These are phyloP conservation scores for Diphyllodes magnificus DNA, from an alignment of 2,113 vertebrate genomes.

Conservation along the genomic window DNA sequence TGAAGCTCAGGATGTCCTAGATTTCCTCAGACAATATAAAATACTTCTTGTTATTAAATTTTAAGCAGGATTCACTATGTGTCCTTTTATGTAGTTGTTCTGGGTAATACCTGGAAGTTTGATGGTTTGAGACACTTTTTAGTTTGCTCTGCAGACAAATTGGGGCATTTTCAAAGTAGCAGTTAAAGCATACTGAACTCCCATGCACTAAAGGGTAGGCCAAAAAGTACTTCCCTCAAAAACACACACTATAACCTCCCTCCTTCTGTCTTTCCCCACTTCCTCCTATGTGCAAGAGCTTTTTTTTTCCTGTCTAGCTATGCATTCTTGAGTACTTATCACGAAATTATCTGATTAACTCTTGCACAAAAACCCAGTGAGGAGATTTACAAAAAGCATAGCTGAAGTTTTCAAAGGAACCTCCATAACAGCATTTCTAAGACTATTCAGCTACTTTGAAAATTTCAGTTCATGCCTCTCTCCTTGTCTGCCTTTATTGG, in stretches of 20 bases:
- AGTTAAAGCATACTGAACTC: background rate
- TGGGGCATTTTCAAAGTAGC: background rate
- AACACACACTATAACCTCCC: background rate
- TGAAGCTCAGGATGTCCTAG: background rate
- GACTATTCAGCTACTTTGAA: background rate
- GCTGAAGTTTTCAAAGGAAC: background rate
- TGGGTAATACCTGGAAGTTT: background rate
- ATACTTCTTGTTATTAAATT: background rate
- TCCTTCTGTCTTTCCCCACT: background rate
- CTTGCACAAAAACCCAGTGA: background rate
- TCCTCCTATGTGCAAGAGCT: background rate
- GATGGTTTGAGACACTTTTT: background rate
- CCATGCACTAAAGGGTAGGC: background rate
- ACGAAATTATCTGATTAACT: background rate
- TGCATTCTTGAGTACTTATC: background rate
- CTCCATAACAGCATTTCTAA: background rate
- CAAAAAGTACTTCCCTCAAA: background rate
- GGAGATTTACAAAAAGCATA: background rate
- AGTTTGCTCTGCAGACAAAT: background rate
- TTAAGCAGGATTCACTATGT: background rate
- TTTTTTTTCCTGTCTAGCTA: background rate
- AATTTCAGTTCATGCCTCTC: background rate
- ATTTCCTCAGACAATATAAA: background rate
- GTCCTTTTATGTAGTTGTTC: background rate
- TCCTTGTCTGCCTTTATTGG: background rate